Evolutionary conservation across 2,113 vertebrate genomes (phyloP), one percentile per base, ranked within the genome.

Genomic region (Notarius quadriscutis): DNA sequence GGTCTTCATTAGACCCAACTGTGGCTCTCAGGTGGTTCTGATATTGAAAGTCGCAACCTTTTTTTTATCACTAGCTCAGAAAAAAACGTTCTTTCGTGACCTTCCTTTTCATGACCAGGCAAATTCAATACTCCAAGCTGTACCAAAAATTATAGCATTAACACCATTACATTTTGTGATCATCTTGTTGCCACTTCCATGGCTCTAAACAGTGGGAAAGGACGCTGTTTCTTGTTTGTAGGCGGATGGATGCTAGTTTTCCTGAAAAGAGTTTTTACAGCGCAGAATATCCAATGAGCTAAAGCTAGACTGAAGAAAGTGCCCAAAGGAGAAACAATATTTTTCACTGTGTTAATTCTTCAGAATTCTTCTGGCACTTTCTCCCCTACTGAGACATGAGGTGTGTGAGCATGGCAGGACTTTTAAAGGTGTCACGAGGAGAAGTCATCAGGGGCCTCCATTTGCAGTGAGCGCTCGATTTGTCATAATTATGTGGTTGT

Each of bases 401-500:
- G 27, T 58, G 84, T 65, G 79, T 41, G 78, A 75, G 62, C 67
- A 69, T 63, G 84, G 81, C 85, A 85, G 83, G 84, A 91, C 71
- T 62, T 74, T 88, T 89, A 92, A 90, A 89, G 85, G 82, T 90
- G 89, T 90, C 90, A 83, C 88, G 89, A 91, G 89, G 88, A 90
- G 84, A 89, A 86, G 88, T 86, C 92, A 87, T 92, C 81, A 82
- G 83, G 91, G 85, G 74, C 67, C 75, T 22, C 93, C 94, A 93
- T 92, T 91, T 92, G 91, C 93, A 94, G 94, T 93, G 94, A 94
- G 93, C 93, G 91, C 93, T 94, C 93, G 94, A 95, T 96, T 95
- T 94, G 92, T 95, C 94, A 95, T 95, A 95, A 96, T 96, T 95
- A 95, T 93, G 94, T 94, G 95, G 94, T 94, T 95, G 94, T 95